Evolutionary conservation across 2,888 invertebrate species (phyloP), one percentile per base, ranked within the genome.

Genomic region (Dolomedes plantarius): DNA sequence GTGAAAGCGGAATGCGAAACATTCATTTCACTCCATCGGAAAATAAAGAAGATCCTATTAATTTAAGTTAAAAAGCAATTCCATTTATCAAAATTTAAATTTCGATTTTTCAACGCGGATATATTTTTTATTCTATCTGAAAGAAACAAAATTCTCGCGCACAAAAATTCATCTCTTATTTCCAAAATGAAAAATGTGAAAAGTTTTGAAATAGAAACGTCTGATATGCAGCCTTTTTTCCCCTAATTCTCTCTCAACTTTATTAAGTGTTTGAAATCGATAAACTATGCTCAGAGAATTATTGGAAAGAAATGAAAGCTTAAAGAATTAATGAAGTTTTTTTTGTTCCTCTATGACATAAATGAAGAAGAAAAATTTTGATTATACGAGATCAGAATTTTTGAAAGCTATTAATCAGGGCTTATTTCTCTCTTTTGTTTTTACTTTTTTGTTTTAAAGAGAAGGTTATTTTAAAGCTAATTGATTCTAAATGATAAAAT

Each of bases 401-500:
- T 56, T 19, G 56, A 56, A 56, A 23, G 56, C 23, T 56, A 56
- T 56, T 56, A 56, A 56, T 56, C 56, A 56, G 56, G 11, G 19
- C 56, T 56, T 56, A 19, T 56, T 56, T 56, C 56, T 23, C 23
- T 56, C 23, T 23, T 56, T 56, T 56, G 1, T 56, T 19, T 46
- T 46, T 46, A 2, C 13, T 46, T 46, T 46, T 46, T 46, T 9
- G 9, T 46, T 23, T 56, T 16, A 23, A 56, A 23, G 11, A 56
- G 23, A 56, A 23, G 56, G 23, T 19, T 23, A 56, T 56, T 56
- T 56, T 56, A 56, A 56, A 56, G 56, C 23, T 56, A 56, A 56
- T 56, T 56, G 56, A 56, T 56, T 56, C 56, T 56, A 56, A 56
- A 56, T 56, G 56, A 56, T 56, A 23, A 56, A 56, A 56, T 56